Evolutionary conservation across 2,797 vertebrate genomes (phyloP).

Genomic region (Acipenser transmontanus): DNA sequence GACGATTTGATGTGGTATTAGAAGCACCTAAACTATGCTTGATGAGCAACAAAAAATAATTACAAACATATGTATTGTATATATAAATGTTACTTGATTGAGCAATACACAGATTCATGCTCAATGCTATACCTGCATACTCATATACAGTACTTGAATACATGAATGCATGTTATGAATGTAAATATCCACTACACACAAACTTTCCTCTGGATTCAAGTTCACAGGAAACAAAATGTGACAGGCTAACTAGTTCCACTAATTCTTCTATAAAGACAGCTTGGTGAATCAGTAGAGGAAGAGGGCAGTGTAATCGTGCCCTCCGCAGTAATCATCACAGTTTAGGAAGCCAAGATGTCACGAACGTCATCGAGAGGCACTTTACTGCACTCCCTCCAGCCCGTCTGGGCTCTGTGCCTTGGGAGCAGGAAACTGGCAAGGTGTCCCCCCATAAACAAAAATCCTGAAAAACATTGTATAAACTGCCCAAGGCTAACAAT

Average conservation of each 20-base stretch:
- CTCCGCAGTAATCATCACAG: slow-evolving; percentile 36
- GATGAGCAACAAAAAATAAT: too few relatives aligned
- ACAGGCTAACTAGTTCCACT: slow-evolving; percentile 20
- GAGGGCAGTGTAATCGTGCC: slow-evolving; percentile 29
- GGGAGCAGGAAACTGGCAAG: slow-evolving; percentile 55
- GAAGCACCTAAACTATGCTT: too few relatives aligned
- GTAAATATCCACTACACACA: too few relatives aligned
- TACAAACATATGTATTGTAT: too few relatives aligned
- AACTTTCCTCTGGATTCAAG: too few relatives aligned
- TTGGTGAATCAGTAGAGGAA: slow-evolving; percentile 40
- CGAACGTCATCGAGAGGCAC: slow-evolving; percentile 59
- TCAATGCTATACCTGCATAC: too few relatives aligned
- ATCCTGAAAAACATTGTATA: slow-evolving; percentile 31
- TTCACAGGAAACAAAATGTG: slow-evolving; percentile 21
- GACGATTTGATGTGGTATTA: too few relatives aligned
- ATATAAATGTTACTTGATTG: too few relatives aligned
- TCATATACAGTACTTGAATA: too few relatives aligned
- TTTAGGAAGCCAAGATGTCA: slow-evolving; percentile 32
- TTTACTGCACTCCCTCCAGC: slow-evolving; percentile 37
- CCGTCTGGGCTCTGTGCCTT: slow-evolving; percentile 48
- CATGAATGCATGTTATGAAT: too few relatives aligned
- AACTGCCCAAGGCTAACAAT: slow-evolving; percentile 57
- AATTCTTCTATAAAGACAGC: slow-evolving; percentile 26
- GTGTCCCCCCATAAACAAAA: slow-evolving; percentile 32
- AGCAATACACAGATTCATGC: too few relatives aligned